Evolutionary conservation across 2,113 vertebrate species (phyloP).

Genomic region (Bubo blakistoni): DNA sequence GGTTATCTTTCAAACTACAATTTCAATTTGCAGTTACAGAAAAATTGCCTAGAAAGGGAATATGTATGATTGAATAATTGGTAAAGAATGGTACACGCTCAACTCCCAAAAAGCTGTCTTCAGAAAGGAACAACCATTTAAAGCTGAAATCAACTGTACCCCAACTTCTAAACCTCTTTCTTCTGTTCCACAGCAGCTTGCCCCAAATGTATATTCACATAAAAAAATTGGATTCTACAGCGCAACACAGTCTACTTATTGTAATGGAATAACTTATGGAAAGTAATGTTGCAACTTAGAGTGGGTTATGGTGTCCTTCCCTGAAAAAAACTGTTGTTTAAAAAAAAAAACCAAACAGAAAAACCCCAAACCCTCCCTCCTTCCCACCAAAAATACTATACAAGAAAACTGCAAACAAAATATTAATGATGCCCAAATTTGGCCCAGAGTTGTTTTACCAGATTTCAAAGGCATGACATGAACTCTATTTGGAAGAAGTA

Average conservation of each 20-base stretch:
- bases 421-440: constrained; percentile 68
- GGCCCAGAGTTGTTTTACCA: constrained; percentile 72
- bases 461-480: constrained; percentile 28
- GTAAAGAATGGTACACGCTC: not conserved
- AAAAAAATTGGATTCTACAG: constrained; percentile 70
- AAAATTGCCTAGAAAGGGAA: not conserved
- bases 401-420: constrained; percentile 61
- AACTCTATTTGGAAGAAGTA: constrained; percentile 1
- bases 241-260: constrained; percentile 74
- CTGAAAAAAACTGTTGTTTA: constrained; percentile 71
- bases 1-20: not conserved
- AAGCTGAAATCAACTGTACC: not conserved
- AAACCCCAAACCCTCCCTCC: constrained; percentile 52
- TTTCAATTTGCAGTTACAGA: not conserved
- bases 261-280: constrained; percentile 79
- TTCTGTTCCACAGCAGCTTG: constrained; percentile 80
- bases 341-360: constrained; percentile 41
- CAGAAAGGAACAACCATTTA: not conserved
- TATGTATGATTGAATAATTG: not conserved
- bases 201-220: constrained; percentile 73
- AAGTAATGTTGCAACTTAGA: constrained; percentile 81
- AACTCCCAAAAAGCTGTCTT: not conserved
- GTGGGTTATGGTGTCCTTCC: constrained; percentile 78
- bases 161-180: constrained; percentile 67
- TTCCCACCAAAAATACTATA: constrained; percentile 46